These are phyloP conservation scores for Poeciliopsis prolifica DNA, from an alignment of 2,113 vertebrate genomes.

Conservation along the genomic window DNA sequence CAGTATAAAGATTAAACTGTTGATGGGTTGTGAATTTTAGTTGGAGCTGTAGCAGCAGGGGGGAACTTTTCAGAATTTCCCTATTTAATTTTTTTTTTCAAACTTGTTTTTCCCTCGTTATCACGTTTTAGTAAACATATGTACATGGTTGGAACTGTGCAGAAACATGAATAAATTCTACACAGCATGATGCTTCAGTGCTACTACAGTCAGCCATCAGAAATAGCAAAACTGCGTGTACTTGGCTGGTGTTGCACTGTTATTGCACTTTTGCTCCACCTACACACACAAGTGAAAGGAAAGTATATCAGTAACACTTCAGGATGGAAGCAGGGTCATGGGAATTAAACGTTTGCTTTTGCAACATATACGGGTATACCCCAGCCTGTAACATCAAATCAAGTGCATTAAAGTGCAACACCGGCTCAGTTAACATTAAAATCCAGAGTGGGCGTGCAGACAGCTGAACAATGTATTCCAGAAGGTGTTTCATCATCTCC, in stretches of 20 bases:
- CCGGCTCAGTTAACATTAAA: conserved; percentile 36
- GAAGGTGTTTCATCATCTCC: conserved; percentile 66
- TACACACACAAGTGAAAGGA: conserved; percentile 37
- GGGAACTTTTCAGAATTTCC: background rate
- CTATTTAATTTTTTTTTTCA: background rate
- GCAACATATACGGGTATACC: conserved; percentile 12
- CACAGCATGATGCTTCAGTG: conserved; percentile 20
- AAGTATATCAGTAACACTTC: conserved; percentile 43
- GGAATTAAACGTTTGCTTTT: conserved; percentile 28
- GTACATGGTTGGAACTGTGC: background rate
- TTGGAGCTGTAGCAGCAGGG: no score
- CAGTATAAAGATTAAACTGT: background rate
- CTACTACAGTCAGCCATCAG: conserved; percentile 22
- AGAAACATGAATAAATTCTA: conserved; percentile 9
- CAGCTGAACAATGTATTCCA: conserved; percentile 48
- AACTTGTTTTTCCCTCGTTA: background rate
- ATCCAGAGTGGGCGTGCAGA: conserved; percentile 26
- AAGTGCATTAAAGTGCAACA: conserved; percentile 27
- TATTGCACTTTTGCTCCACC: conserved; percentile 58
- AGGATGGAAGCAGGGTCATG: conserved; percentile 12
- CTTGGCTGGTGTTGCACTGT: conserved; percentile 45
- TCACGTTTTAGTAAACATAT: background rate
- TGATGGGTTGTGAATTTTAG: no score
- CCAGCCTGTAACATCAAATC: conserved; percentile 19
- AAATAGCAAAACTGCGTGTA: conserved; percentile 36